Percentiles rank a stretch among this genome's conserved stretches.
Evolutionary conservation across 2,888 invertebrate genomes (phyloP).

Genomic region (Harpagoxenus sublaevis): DNA sequence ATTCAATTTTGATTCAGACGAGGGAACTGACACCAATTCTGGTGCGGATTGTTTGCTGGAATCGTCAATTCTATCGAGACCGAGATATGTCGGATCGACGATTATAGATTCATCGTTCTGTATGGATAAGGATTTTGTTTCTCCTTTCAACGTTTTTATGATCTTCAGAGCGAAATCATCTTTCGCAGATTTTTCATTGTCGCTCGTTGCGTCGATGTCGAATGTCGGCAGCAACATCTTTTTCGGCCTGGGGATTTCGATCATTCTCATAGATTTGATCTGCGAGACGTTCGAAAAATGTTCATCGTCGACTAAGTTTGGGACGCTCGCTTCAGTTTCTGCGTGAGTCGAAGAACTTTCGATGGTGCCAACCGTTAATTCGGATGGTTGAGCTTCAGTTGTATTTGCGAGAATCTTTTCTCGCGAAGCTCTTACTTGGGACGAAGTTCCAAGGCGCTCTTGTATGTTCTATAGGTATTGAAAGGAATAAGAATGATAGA

Average conservation of each 20-base stretch:
- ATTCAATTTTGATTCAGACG: conserved; percentile 1
- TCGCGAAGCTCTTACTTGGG: background rate
- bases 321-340: conserved; percentile 4
- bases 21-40: background rate
- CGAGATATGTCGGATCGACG: background rate
- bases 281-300: conserved; percentile 10
- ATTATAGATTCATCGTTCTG: background rate
- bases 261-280: conserved; percentile 37
- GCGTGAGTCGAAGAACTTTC: background rate
- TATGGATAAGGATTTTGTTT: background rate
- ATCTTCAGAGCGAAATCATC: conserved; percentile 27
- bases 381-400: conserved; percentile 8
- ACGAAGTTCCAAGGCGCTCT: conserved; percentile 15
- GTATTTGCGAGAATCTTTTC: background rate
- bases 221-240: conserved; percentile 40
- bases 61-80: background rate
- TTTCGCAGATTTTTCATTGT: conserved; percentile 1
- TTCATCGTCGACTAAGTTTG: background rate
- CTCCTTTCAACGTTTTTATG: conserved; percentile 20
- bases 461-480: background rate
- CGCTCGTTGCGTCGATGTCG: conserved; percentile 5
- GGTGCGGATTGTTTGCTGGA: background rate
- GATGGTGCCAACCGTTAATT: background rate
- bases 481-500: background rate
- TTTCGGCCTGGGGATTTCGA: conserved; percentile 51